Evolutionary conservation across 1,140 invertebrate species (phyloP), one percentile per base, ranked within the genome.

Genomic region (Macrosteles quadrilineatus): DNA sequence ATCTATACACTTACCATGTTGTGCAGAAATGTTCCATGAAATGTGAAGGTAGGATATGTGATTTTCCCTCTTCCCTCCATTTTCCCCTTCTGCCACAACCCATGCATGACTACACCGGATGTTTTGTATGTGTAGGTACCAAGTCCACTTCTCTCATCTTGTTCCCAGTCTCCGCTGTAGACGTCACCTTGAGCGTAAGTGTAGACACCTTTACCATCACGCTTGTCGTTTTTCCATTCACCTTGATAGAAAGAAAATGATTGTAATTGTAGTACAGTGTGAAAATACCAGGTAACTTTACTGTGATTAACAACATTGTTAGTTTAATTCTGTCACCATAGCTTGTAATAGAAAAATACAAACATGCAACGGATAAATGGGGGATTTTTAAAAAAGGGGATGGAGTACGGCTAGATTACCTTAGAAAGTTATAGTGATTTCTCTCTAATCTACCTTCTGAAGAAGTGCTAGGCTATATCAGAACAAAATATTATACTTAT

Each of bases 171-270:
- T 6, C 68, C 68, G 29, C 64, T 32, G 43, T 69, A 69, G 40
- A 50, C 11, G 25, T 69, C 68, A 1, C 68, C 68, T 45, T 69
- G 59, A 45, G 68, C 2, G 30, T 69, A 69, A 31, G 31, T 63
- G 17, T 69, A 69, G 6, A 57, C 21, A 1, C 68, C 68, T 21
- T 69, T 40, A 12, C 68, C 68, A 50, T 69, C 31, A 1, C 31
- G 19, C 23, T 69, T 64, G 23, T 69, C 68, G 9, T 69, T 45
- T 31, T 62, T 69, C 57, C 57, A 69, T 64, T 64, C 55, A 2
- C 68, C 68, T 69, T 23, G 17, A 6, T 4, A 50, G 47, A 50
- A 50, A 50, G 21, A 50, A 50, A 36, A 36, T 36, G 32, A 14
- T 6, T 6, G 32, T 36, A n/a, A n/a, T n/a, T n/a, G n/a, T n/a